A percentile compares a stretch with the other conserved stretches of the same genome.
phyloP scores from a whole-genome alignment of 2,888 invertebrate species.

The Rhimphoctona megacephalus region DNA sequence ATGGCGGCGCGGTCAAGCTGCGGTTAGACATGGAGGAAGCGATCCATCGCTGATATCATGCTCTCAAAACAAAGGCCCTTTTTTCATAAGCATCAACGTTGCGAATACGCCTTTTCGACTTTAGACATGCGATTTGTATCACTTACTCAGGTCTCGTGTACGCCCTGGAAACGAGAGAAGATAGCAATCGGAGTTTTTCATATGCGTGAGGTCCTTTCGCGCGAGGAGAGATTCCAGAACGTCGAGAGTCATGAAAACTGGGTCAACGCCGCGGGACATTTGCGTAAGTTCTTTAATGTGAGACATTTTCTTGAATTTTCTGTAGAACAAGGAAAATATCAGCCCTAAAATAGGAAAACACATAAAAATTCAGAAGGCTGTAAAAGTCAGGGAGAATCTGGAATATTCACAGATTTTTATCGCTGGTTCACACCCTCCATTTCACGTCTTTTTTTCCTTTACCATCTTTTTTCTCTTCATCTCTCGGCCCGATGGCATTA shows the following conservation, averaged over 20 bases:
- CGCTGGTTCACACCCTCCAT: constrained; percentile 74
- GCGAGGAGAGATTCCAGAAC: constrained; percentile 19
- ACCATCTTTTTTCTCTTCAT: constrained; percentile 64
- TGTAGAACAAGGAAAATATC: constrained; percentile 27
- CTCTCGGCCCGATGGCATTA: constrained; percentile 74
- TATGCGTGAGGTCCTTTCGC: constrained; percentile 66
- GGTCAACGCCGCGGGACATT: constrained; percentile 56
- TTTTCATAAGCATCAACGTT: too few species aligned
- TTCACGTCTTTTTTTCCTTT: constrained; percentile 41
- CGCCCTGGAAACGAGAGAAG: constrained; percentile 19
- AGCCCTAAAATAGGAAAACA: not conserved
- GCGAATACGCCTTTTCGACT: not conserved
- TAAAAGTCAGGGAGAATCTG: constrained; percentile 75
- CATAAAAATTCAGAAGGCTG: constrained; percentile 57
- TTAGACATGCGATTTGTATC: constrained; percentile 12
- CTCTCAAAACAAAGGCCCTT: too few species aligned
- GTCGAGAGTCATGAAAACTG: constrained; percentile 48
- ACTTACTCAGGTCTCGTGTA: not conserved
- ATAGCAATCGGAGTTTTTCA: constrained; percentile 51
- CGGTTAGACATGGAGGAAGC: constrained; percentile 28
- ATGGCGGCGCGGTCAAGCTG: constrained; percentile 29
- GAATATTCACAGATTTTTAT: constrained; percentile 63
- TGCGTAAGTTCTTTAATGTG: constrained; percentile 37
- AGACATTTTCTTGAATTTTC: constrained; percentile 30
- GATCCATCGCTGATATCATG: not conserved